phyloP scores from a whole-genome alignment of 2,113 vertebrate species.

The Oreotragus oreotragus region DNA sequence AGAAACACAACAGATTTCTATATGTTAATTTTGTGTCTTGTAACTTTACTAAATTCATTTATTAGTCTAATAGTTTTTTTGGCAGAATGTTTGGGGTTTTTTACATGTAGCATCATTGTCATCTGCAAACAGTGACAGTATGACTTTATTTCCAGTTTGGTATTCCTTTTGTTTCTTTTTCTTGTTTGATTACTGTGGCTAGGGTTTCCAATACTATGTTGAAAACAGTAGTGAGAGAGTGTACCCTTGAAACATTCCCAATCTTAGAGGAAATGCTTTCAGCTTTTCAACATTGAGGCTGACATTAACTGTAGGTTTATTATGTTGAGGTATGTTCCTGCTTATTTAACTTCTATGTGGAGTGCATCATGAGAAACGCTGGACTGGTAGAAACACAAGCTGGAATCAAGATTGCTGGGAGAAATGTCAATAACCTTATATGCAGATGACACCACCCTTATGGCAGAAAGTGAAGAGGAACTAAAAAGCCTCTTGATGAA shows the following conservation, averaged over 20 bases:
- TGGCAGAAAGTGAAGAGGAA: no score
- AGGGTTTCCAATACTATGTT: neutral
- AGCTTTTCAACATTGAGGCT: neutral
- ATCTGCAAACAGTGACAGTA: neutral
- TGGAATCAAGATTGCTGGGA: no score
- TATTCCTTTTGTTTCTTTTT: neutral
- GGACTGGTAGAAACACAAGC: no score
- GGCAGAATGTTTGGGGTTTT: neutral
- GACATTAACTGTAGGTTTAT: neutral
- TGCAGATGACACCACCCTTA: no score
- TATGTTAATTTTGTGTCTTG: neutral
- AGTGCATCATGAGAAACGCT: no score
- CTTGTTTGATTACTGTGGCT: neutral
- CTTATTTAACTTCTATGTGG: no score
- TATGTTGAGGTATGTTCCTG: neutral
- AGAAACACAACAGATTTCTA: neutral
- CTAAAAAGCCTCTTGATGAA: no score
- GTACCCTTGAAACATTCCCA: neutral
- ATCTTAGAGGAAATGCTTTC: neutral
- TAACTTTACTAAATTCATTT: neutral
- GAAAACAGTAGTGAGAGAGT: neutral
- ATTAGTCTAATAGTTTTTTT: neutral
- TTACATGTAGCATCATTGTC: neutral
- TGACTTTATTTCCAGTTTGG: neutral
- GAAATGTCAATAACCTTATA: no score